phyloP scores from a whole-genome alignment of 2,888 invertebrate genomes.

The Oligia strigilis region DNA sequence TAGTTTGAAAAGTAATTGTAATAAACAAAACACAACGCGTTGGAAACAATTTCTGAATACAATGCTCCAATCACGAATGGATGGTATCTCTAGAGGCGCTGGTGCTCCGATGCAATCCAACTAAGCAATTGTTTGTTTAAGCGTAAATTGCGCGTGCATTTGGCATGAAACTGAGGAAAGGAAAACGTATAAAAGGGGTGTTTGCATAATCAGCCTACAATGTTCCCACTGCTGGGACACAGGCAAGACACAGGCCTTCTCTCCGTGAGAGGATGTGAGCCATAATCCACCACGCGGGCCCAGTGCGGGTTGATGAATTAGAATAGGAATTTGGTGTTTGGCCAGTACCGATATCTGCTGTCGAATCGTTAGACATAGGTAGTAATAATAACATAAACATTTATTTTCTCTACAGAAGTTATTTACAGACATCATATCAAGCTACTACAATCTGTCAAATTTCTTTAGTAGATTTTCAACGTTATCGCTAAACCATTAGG shows the following conservation, averaged over 20 bases:
- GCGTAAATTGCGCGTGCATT: background rate
- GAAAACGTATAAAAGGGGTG: background rate
- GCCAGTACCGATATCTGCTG: background rate
- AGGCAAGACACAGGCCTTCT: too few relatives aligned
- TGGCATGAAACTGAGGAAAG: background rate
- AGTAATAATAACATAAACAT: background rate
- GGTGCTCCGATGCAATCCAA: slow-evolving; percentile 6
- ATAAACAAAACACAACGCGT: background rate
- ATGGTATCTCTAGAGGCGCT: slow-evolving; percentile 8
- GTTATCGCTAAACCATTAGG: too few relatives aligned
- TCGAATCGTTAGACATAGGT: background rate
- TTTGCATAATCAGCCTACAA: background rate
- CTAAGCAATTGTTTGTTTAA: slow-evolving; percentile 32
- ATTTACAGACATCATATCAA: too few relatives aligned
- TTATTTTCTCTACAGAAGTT: background rate
- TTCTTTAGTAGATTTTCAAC: too few relatives aligned
- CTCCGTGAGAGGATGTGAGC: too few relatives aligned
- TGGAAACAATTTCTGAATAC: slow-evolving; percentile 30
- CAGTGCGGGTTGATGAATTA: too few relatives aligned
- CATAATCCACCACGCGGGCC: too few relatives aligned
- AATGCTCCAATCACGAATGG: slow-evolving; percentile 35
- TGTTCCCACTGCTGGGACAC: too few relatives aligned
- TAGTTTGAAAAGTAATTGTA: slow-evolving; percentile 3
- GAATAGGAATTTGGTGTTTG: background rate
- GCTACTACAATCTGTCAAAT: too few relatives aligned